phyloP scores from a whole-genome alignment of 2,888 invertebrate species.

The Elysia crispata region DNA sequence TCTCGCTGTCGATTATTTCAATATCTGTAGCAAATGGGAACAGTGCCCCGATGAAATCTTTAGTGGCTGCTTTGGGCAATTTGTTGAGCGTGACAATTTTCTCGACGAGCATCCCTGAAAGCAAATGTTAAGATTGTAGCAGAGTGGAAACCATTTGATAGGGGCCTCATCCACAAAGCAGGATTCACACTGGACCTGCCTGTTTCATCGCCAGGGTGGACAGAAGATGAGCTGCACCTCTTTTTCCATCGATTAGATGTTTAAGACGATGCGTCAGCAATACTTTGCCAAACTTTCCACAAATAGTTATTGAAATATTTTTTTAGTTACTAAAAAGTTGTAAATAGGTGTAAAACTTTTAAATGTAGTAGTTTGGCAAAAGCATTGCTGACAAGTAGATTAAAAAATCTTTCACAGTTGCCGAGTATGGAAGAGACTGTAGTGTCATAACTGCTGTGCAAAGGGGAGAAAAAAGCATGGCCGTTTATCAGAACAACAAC shows the following conservation, averaged over 20 bases:
- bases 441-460: constrained; percentile 12
- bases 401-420: too few species aligned
- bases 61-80: constrained; percentile 47
- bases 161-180: too few species aligned
- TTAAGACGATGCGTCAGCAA: constrained; percentile 21
- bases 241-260: too few species aligned
- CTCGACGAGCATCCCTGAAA: constrained; percentile 49
- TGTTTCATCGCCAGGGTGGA: too few species aligned
- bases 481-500: constrained; percentile 36
- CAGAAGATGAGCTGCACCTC: too few species aligned
- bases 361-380: neutral
- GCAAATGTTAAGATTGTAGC: constrained; percentile 11
- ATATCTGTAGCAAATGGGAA: constrained; percentile 49
- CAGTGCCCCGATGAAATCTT: constrained; percentile 49
- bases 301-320: too few species aligned
- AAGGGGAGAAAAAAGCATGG: constrained; percentile 32
- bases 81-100: constrained; percentile 48
- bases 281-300: neutral
- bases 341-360: too few species aligned
- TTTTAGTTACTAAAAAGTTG: too few species aligned
- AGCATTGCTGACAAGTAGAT: constrained; percentile 32
- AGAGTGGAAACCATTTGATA: too few species aligned
- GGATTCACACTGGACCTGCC: too few species aligned
- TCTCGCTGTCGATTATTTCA: constrained; percentile 49
- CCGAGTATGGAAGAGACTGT: neutral